These are phyloP conservation scores for Melanotaenia maccullochi DNA, from an alignment of 2,797 vertebrate species.

Conservation along the genomic window DNA sequence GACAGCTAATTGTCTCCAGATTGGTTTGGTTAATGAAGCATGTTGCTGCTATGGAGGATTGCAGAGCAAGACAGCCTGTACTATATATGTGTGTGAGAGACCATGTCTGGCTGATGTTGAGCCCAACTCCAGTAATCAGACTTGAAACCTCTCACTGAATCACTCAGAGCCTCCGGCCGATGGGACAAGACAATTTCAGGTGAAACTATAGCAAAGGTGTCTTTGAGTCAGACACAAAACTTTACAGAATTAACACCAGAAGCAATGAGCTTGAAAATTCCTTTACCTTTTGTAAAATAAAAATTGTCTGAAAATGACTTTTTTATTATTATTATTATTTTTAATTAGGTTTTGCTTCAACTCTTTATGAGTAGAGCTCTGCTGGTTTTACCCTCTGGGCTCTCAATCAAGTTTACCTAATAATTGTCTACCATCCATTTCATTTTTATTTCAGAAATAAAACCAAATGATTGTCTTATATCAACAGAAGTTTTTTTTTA, in stretches of 20 bases:
- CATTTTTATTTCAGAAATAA: constrained; percentile 7
- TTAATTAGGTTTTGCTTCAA: not conserved
- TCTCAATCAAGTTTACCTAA: not conserved
- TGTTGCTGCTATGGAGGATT: constrained; percentile 66
- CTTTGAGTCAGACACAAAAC: constrained; percentile 31
- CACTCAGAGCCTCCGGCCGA: constrained; percentile 53
- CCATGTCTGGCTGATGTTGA: constrained; percentile 51
- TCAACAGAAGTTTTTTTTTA: no score
- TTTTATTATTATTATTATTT: constrained; percentile 22
- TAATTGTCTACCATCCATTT: not conserved
- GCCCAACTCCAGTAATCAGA: constrained; percentile 74
- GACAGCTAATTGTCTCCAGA: constrained; percentile 83
- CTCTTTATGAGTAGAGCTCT: not conserved
- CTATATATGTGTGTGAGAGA: constrained; percentile 28
- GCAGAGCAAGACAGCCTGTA: constrained; percentile 46
- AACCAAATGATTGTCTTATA: not conserved
- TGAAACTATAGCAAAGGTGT: constrained; percentile 52
- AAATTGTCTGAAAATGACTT: constrained; percentile 62
- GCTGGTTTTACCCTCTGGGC: constrained; percentile 14
- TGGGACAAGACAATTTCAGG: constrained; percentile 73
- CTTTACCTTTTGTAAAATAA: constrained; percentile 38
- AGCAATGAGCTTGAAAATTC: constrained; percentile 10
- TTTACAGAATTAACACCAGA: constrained; percentile 31
- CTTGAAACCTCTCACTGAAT: constrained; percentile 70
- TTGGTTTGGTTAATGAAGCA: constrained; percentile 86